Evolutionary conservation across 2,113 vertebrate species (phyloP).

Genomic region (Leuciscus idus): DNA sequence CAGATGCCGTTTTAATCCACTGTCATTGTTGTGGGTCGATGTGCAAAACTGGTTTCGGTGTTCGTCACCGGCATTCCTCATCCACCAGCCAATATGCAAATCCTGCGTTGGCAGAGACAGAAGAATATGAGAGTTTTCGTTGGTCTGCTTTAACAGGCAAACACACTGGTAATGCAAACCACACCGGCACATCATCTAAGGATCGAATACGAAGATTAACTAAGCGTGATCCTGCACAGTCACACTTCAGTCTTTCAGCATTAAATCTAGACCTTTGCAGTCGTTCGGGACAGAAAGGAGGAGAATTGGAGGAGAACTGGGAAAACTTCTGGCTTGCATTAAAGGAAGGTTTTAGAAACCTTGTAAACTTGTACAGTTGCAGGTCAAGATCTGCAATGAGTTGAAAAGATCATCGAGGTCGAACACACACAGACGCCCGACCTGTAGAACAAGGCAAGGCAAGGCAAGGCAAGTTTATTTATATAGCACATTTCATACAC

Average conservation of each 20-base stretch:
- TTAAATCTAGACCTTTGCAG: not conserved
- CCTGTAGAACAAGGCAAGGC: not conserved
- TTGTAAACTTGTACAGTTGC: not conserved
- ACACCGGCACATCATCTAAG: not conserved
- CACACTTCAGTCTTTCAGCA: not conserved
- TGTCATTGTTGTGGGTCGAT: not conserved
- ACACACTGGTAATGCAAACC: not conserved
- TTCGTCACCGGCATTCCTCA: not conserved
- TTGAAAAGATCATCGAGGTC: not conserved
- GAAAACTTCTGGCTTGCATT: not conserved
- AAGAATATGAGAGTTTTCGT: not conserved
- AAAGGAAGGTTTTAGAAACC: not conserved
- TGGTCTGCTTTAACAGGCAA: slow-evolving; percentile 4
- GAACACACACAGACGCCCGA: not conserved
- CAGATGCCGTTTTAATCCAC: not conserved
- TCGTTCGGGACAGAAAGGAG: not conserved
- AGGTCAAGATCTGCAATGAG: not conserved
- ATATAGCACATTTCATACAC: no score
- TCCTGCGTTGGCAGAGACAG: not conserved
- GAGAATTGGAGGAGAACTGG: no score
- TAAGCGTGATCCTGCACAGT: no score
- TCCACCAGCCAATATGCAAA: not conserved
- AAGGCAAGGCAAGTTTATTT: no score
- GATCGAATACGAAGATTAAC: no score
- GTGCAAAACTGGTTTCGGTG: not conserved